Percentiles rank a stretch among this genome's conserved stretches.
phyloP scores from a whole-genome alignment of 2,797 vertebrate genomes.

The Enteromius thamalakanensis region DNA sequence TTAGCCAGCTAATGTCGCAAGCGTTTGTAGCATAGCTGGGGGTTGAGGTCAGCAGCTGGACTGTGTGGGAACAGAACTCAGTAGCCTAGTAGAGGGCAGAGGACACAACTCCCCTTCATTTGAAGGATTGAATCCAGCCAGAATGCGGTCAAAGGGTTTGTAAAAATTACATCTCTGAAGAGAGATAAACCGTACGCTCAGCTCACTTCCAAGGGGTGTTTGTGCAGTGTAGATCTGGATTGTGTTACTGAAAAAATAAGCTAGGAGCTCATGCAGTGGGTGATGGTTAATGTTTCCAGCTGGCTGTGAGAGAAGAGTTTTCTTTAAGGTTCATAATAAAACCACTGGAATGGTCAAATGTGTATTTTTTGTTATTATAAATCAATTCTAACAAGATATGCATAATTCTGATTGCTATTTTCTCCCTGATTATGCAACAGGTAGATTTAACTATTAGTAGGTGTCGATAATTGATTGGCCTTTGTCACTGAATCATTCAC shows the following conservation, averaged over 20 bases:
- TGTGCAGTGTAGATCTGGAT: background rate
- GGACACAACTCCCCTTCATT: constrained; percentile 37
- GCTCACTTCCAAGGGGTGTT: background rate
- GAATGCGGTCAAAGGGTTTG: constrained; percentile 32
- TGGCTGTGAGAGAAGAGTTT: constrained; percentile 13
- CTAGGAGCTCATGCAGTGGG: background rate
- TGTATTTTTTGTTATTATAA: background rate
- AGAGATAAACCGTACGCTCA: constrained; percentile 3
- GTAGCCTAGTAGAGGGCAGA: constrained; percentile 30
- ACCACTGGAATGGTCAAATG: background rate
- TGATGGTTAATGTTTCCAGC: constrained; percentile 17
- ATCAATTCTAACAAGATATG: background rate
- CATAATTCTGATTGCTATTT: background rate
- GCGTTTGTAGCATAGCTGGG: background rate
- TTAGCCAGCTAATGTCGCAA: constrained; percentile 36
- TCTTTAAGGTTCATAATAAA: background rate
- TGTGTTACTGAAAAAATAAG: constrained; percentile 10
- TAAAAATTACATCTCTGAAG: constrained; percentile 28
- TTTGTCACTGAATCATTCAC: background rate
- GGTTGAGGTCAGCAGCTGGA: constrained; percentile 52
- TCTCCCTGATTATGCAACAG: background rate
- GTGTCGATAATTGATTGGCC: background rate
- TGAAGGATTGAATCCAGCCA: constrained; percentile 22
- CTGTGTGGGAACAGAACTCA: constrained; percentile 52
- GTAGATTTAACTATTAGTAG: background rate